Evolutionary conservation across 1,140 invertebrate species (phyloP), one percentile per base, ranked within the genome.

Genomic region (Sycobia sp.): DNA sequence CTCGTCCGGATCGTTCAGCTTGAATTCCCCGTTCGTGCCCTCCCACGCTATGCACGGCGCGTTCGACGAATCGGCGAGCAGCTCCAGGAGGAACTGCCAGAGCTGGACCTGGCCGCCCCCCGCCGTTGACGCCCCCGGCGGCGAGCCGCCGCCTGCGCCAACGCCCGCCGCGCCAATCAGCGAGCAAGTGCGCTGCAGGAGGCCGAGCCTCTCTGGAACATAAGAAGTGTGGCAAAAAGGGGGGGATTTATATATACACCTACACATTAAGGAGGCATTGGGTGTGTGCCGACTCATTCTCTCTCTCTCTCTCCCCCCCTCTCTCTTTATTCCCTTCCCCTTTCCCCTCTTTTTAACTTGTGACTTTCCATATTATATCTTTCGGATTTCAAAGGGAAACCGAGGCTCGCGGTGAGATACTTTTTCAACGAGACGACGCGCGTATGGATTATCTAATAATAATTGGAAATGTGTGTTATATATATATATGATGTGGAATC

Each of bases 21-120:
- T 97, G 85, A 99, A 99, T 80, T 98, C 95, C 1, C 95, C 95
- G 73, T 97, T 95, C 20, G 91, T 93, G 9, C 93, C 94, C 81
- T 97, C 95, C 96, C 96, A 98, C 60, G 94, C 91, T 74, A 98
- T 98, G 81, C 92, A 96, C 58, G 89, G 88, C 1, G 91, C 89
- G 77, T 97, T 95, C 63, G 88, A 91, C 55, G 94, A 95, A 83
- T 99, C 96, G 69, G 94, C 94, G 62, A 99, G 85, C 25, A 99
- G 86, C 82, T 99, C 96, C 62, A 99, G 85, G 13, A 99, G 88
- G 82, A 99, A 99, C 84, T 99, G 97, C 97, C 97, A 99, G 58
- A 99, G 82, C 84, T 99, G 97, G 76, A 98, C 98, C 83, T 99
- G 97, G 51, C 97, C 97, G 41, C 77, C 76, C 29, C 85, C 69